Evolutionary conservation across 2,797 vertebrate species (phyloP), one percentile per base, ranked within the genome.

Genomic region (Amphiprion clarkii): DNA sequence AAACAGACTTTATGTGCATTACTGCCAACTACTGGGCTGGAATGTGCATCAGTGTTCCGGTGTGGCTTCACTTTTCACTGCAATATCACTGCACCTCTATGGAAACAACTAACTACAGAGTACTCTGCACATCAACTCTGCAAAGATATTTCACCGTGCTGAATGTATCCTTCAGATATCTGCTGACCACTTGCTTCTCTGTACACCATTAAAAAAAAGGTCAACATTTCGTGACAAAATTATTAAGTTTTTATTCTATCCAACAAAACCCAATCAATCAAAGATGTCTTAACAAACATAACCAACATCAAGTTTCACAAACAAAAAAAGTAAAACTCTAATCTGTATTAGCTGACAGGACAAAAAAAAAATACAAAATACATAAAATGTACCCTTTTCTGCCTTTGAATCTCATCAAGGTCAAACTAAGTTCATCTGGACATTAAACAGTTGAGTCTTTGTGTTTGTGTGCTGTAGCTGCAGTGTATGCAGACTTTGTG

Each of bases 401-500:
- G 39, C 44, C 21, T 48, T 10, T 44, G 54, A 44, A 51, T 59
- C 68, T 57, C 14, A 6, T 42, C 0, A 9, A 27, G 76, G 79
- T 88, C 80, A 79, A 48, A 46, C 53, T 67, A 0, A 67, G 81
- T 78, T 76, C 61, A 67, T 59, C 3, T 48, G 73, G 71, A 65
- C 31, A 42, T 65, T 66, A 1, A 58, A 82, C 61, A 68, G 61
- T 68, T 27, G 31, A 53, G 31, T 29, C 58, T 74, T 60, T 75
- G 76, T 79, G 74, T 58, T 16, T 3, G 40, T 17, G 57, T 39
- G 76, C 48, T 40, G 13, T 33, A 51, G 68, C 67, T 63, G 82
- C 78, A 59, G 73, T 71, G 63, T 16, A 77, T 17, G 65, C 76
- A 67, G 67, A 84, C 73, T 33, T 74, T 88, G 77, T 87, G 86